These are phyloP conservation scores for Drosophila ogumai DNA, from an alignment of 1,140 invertebrate species.

Conservation along the genomic window DNA sequence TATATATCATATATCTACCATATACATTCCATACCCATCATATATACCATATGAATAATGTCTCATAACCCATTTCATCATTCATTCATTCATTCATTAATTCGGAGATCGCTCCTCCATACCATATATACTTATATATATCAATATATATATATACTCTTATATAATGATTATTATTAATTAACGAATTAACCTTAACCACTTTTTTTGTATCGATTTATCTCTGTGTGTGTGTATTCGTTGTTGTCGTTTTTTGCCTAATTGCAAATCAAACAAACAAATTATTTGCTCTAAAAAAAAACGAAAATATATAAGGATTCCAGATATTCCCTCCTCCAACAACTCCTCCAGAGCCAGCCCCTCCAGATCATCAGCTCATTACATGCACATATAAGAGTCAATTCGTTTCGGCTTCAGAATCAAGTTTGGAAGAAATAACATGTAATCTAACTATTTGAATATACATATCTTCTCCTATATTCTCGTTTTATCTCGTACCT, in stretches of 20 bases:
- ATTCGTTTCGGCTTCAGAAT: slow-evolving; percentile 87
- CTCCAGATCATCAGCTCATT: slow-evolving; percentile 89
- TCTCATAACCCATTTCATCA: slow-evolving; percentile 13
- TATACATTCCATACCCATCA: slow-evolving; percentile 6
- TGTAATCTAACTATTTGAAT: slow-evolving; percentile 86
- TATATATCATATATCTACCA: slow-evolving; percentile 29
- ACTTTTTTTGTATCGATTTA: slow-evolving; percentile 77
- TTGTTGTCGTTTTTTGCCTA: slow-evolving; percentile 79
- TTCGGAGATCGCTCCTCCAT: slow-evolving; percentile 21
- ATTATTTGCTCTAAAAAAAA: slow-evolving; percentile 58
- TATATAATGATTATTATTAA: slow-evolving; percentile 69
- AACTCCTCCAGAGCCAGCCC: slow-evolving; percentile 92
- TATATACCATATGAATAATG: slow-evolving; percentile 30
- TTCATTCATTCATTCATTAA: slow-evolving; percentile 16
- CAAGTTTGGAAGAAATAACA: slow-evolving; percentile 88
- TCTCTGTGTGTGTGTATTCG: slow-evolving; percentile 82
- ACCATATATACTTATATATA: slow-evolving; percentile 34
- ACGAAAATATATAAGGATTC: slow-evolving; percentile 87
- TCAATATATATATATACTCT: slow-evolving; percentile 29
- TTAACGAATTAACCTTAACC: slow-evolving; percentile 76
- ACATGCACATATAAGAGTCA: slow-evolving; percentile 85
- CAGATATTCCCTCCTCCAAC: slow-evolving; percentile 92
- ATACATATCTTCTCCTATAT: slow-evolving; percentile 67
- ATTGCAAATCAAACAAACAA: slow-evolving; percentile 69
- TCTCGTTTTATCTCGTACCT: slow-evolving; percentile 64